These are phyloP conservation scores for Pantala flavescens DNA, from an alignment of 1,140 invertebrate species.

Conservation along the genomic window DNA sequence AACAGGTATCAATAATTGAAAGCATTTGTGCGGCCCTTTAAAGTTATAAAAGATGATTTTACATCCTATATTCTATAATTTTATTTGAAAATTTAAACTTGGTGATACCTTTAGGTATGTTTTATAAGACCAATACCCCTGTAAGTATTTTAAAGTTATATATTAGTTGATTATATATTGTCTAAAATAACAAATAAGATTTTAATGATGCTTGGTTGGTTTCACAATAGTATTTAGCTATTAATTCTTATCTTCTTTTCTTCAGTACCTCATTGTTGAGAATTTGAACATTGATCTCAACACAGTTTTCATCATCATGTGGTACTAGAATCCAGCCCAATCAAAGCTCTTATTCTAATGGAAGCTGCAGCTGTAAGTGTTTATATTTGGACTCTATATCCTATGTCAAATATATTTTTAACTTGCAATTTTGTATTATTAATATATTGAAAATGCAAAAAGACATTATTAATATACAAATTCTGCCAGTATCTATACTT, in stretches of 20 bases:
- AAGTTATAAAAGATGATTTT: too few relatives aligned
- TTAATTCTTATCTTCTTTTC: not conserved
- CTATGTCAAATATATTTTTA: not conserved
- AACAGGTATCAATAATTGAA: too few relatives aligned
- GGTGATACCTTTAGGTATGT: not conserved
- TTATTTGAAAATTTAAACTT: not conserved
- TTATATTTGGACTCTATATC: not conserved
- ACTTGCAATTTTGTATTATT: not conserved
- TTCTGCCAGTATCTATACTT: too few relatives aligned
- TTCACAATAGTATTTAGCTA: not conserved
- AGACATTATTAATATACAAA: too few relatives aligned
- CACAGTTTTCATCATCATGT: not conserved
- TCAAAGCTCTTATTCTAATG: not conserved
- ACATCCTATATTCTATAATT: too few relatives aligned
- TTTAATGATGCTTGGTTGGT: not conserved
- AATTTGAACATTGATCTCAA: not conserved
- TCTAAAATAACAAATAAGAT: not conserved
- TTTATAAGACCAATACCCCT: not conserved
- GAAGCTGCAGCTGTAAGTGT: not conserved
- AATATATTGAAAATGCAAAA: too few relatives aligned
- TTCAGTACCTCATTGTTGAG: not conserved
- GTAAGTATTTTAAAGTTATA: not conserved
- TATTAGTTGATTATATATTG: too few relatives aligned
- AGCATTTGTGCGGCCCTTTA: too few relatives aligned
- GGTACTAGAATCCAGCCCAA: not conserved